Evolutionary conservation across 2,888 invertebrate species (phyloP), one percentile per base, ranked within the genome.

Genomic region (Sminthurinus aureus): DNA sequence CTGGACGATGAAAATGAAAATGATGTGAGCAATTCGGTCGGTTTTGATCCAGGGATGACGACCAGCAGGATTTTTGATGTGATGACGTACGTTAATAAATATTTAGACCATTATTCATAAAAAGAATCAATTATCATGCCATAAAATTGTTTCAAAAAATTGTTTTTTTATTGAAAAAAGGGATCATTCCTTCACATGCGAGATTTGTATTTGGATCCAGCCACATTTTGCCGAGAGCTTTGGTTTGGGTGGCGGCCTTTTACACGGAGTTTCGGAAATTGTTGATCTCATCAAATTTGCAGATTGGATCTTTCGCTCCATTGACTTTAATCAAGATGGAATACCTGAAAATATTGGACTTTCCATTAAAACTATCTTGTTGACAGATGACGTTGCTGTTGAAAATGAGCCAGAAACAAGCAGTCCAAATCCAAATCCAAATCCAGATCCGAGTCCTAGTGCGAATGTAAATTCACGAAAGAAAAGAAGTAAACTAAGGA

Each of bases 151-250:
- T 18, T 1, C 8, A 4, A 66, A 18, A 4, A 66, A 66, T 66
- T 66, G 66, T 66, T 66, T 66, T 18, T 66, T 66, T 73, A 38
- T 38, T 67, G n/a, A 67, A 20, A 75, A 15, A 64, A 85, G 85
- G 13, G 75, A 77, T 4, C 75, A 81, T 26, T 22, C 84, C 1
- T 78, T 52, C 0, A 52, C 83, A 13, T 87, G 87, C 50, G 50
- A 83, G 0, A 13, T 85, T 1, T 87, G 87, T 52, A 78, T 87
- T 22, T 86, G 85, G 86, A 66, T 86, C 11, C 85, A 86, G 79
- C 84, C 86, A 0, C 77, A 84, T 64, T 87, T 87, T 79, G 87
- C 87, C 8, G 77, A 85, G 18, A 84, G 52, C n/a, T 87, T 85
- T 82, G 85, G 85, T 0, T 82, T 83, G 12, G 80, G 83, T 9